Percentiles rank a stretch among this genome's conserved stretches.
These are phyloP conservation scores for Ochropacha duplaris DNA, from an alignment of 2,888 invertebrate genomes.

Conservation along the genomic window DNA sequence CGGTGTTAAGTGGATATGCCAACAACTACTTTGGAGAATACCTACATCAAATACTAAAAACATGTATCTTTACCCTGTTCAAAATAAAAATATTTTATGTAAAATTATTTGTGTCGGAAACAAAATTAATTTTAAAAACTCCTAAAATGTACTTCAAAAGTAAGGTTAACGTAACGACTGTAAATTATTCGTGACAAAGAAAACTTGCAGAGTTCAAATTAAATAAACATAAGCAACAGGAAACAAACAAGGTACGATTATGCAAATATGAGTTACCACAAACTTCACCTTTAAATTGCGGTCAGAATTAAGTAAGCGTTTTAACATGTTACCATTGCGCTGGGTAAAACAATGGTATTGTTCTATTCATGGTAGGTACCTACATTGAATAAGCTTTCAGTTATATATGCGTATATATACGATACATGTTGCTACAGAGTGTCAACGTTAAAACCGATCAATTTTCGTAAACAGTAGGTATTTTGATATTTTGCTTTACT, in stretches of 20 bases:
- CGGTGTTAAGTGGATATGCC: slow-evolving; percentile 8
- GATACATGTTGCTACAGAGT: no score
- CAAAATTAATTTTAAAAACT: no score
- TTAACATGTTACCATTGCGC: neutral
- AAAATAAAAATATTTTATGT: neutral
- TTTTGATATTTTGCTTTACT: no score
- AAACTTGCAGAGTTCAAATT: slow-evolving; percentile 24
- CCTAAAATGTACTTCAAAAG: no score
- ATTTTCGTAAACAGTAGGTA: no score
- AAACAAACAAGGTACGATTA: slow-evolving; percentile 9
- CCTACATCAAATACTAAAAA: no score
- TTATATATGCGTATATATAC: no score
- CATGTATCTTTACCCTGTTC: no score
- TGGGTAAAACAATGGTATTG: slow-evolving; percentile 5
- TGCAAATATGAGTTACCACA: slow-evolving; percentile 15
- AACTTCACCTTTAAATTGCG: neutral
- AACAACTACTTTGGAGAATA: neutral
- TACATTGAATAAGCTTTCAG: no score
- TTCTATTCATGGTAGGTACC: slow-evolving; percentile 8
- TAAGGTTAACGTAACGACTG: neutral
- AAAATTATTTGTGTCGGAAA: neutral
- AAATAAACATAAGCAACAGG: slow-evolving; percentile 20
- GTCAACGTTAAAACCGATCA: no score
- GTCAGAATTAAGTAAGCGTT: slow-evolving; percentile 2
- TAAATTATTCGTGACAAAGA: slow-evolving; percentile 12